Evolutionary conservation across 1,140 invertebrate genomes (phyloP), one percentile per base, ranked within the genome.

Genomic region (Drosophila ficusphila): DNA sequence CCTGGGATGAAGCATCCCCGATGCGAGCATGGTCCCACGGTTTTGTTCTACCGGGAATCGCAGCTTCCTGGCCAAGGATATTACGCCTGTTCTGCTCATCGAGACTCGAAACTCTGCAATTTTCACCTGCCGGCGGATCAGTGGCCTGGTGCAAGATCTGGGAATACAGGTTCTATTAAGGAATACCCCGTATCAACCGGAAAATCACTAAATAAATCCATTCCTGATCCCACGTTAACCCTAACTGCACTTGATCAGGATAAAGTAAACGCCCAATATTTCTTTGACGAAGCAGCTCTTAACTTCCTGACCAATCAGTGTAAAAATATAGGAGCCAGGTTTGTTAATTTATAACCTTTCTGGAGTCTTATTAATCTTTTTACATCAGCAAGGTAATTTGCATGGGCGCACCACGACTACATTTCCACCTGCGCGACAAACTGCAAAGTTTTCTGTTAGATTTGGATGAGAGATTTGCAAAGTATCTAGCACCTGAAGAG

Each of bases 31-130:
- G 82, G 82, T 5, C 82, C 82, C 14, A 78, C 83, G 56, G 92
- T 61, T 83, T 38, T 88, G 4, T 88, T 88, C 18, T 78, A 88
- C 42, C 48, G 82, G 1, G 60, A 74, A 31, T 90, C 88, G 23
- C 70, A 73, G 18, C 86, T 74, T 8, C 57, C 70, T 3, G 86
- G 73, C 0, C 86, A 93, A 62, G 93, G 93, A 61, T 97, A 95
- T 91, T 97, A 93, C 91, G 94, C 95, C 0, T 98, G 97, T 90
- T 95, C 97, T 1, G 96, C 96, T 2, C 96, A 95, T 79, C 93
- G 96, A 57, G 94, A 96, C 78, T 90, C 93, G 67, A 96, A 96
- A 83, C 91, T 95, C 1, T 97, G 96, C 33, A 51, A 33, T 38
- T 91, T 81, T 27, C 49, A 68, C 36, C 36, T 90, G 42, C 34